Conservation (phyloP, 2,888 invertebrate genomes). For the Tenthredo distinguenda region DNA sequence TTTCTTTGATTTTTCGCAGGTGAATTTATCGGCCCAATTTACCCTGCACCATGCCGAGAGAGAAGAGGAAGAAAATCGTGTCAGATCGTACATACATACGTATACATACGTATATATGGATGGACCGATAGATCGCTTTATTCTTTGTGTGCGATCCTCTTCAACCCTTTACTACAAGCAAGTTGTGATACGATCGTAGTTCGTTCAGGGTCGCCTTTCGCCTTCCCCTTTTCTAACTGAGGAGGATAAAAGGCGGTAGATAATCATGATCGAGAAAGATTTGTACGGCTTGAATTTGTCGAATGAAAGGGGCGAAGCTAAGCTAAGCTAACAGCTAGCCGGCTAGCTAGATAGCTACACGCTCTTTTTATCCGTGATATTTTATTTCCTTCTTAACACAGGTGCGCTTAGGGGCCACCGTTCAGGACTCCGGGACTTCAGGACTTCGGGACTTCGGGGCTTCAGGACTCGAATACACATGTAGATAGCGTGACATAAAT, state of each 20-base stretch:
- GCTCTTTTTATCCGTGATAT: not conserved
- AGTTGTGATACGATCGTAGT: slow-evolving; percentile 24
- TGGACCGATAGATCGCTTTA: not conserved
- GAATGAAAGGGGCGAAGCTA: slow-evolving; percentile 18
- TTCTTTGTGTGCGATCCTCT: slow-evolving; percentile 31
- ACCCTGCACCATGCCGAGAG: not conserved
- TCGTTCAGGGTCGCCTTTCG: not conserved
- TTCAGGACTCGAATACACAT: not conserved
- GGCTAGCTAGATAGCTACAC: not conserved
- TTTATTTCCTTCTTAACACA: slow-evolving; percentile 28
- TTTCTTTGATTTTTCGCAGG: not conserved
- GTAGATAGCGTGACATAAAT: slow-evolving; percentile 30
- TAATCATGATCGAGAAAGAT: slow-evolving; percentile 45
- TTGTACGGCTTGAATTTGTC: slow-evolving; percentile 29
- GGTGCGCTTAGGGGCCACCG: slow-evolving; percentile 13
- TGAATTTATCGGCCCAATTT: not conserved
- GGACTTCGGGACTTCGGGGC: not conserved
- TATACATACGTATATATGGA: not conserved
- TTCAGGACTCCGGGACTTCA: not conserved
- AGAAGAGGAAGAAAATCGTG: not conserved
- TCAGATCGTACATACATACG: not conserved
- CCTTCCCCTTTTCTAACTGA: not conserved
- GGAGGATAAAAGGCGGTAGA: slow-evolving; percentile 30
- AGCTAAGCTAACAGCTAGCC: not conserved
- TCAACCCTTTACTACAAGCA: slow-evolving; percentile 29